Base-by-base conservation (phyloP, 2,888 invertebrate genomes). In the Agrotis segetum region DNA sequence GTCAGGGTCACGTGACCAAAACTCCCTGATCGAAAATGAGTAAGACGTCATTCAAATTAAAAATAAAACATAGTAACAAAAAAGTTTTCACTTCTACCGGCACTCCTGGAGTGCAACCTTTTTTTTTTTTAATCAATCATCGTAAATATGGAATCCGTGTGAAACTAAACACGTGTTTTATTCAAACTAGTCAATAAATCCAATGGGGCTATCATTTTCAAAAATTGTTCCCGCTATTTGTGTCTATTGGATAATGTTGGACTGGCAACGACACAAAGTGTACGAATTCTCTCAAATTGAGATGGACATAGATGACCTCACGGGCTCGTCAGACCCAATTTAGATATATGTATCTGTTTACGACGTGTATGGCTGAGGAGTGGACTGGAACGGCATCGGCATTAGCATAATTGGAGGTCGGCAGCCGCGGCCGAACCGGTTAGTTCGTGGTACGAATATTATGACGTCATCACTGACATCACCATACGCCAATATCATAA, bases 371-470 rank as follows among this genome's bases (percentile, higher is more conserved):
- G 67, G 66, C 66, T 69, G 81, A 90, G 88, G 89, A 91, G 86
- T 89, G 88, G 87, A 88, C 86, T 89, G 89, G 79, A 84, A 77
- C 77, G 83, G 81, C 81, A 77, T 88, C 89, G 87, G 85, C 87
- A 95, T 95, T 95, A 91, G 88, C 94, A 94, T 94, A 95, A 94
- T 93, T 95, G 93, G 95, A 95, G 95, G 95, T 92, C 94, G 90
- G 74, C 79, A 75, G 86, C 85, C 85, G 79, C 70, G 75, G 81
- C 77, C 84, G 80, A 91, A 95, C 95, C 92, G 92, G 95, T 94
- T 94, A 84, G 88, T 88, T 88, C 88, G 87, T 87, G 88, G 88
- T 88, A 89, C 88, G 85, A 86, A 84, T 70, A 87, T 95, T 71
- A 87, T 95, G 92, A 94, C 93, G 94, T 93, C 95, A 95, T 85